Evolutionary conservation across 2,113 vertebrate genomes (phyloP).

Genomic region (Callionymus lyra): DNA sequence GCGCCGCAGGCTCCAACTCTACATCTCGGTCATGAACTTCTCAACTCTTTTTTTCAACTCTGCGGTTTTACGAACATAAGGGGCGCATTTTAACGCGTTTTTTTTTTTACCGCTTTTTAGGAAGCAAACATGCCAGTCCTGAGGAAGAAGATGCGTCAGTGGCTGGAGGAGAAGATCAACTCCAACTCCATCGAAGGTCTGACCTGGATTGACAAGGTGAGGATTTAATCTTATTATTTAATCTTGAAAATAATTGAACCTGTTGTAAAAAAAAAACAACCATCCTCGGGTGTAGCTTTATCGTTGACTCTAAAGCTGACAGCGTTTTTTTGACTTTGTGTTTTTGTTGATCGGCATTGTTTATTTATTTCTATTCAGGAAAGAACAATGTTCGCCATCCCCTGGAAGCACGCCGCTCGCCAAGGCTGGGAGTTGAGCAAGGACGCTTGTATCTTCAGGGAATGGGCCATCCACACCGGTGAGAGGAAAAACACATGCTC

Average conservation of each 20-base stretch:
- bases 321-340: too few relatives aligned
- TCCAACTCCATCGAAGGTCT: constrained; percentile 78
- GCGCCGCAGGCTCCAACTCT: background rate
- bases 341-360: background rate
- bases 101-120: constrained; percentile 21
- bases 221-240: background rate
- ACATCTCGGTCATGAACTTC: too few relatives aligned
- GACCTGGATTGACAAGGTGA: constrained; percentile 86
- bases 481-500: constrained; percentile 10
- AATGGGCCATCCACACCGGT: constrained; percentile 97
- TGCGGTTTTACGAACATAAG: too few relatives aligned
- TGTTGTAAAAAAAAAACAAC: too few relatives aligned
- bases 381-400: constrained; percentile 83
- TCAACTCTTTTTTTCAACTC: too few relatives aligned
- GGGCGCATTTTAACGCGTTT: too few relatives aligned
- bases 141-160: constrained; percentile 92
- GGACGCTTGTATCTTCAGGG: constrained; percentile 85
- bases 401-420: constrained; percentile 94
- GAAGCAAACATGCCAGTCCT: constrained; percentile 76
- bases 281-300: too few relatives aligned
- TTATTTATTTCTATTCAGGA: constrained; percentile 66
- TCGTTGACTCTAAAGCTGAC: too few relatives aligned
- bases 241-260: too few relatives aligned
- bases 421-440: constrained; percentile 93
- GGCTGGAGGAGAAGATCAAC: constrained; percentile 86